Percentiles rank a stretch among this genome's conserved stretches.
These are phyloP conservation scores for Syngnathus rostellatus DNA, from an alignment of 2,797 vertebrate genomes.

Conservation along the genomic window DNA sequence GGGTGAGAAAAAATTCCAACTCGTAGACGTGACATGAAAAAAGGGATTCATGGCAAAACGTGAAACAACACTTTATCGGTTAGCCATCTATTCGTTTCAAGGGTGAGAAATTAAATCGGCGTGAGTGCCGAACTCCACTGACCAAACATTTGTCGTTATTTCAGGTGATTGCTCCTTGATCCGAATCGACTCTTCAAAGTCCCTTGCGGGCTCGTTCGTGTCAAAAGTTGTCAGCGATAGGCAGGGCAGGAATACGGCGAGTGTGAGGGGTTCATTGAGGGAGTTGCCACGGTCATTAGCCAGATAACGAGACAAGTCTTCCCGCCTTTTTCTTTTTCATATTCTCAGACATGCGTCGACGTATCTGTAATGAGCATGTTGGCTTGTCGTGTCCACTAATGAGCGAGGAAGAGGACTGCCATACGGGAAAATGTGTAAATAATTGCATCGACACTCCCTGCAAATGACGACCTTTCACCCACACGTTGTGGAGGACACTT, in stretches of 20 bases:
- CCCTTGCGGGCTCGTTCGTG: neutral
- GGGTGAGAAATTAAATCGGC: neutral
- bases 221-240: neutral
- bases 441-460: neutral
- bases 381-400: neutral
- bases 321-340: neutral
- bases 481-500: neutral
- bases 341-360: neutral
- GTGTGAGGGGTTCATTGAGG: neutral
- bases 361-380: neutral
- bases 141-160: neutral
- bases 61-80: too few species aligned
- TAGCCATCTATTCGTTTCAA: too few species aligned
- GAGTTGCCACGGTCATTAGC: neutral
- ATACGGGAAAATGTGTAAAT: neutral
- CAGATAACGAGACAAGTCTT: neutral
- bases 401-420: neutral
- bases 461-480: neutral
- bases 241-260: neutral
- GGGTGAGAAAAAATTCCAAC: too few species aligned
- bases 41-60: too few species aligned
- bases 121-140: slow-evolving; percentile 10
- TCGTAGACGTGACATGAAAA: too few species aligned
- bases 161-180: neutral
- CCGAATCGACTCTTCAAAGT: neutral